Evolutionary conservation across 2,888 invertebrate genomes (phyloP), one percentile per base, ranked within the genome.

Genomic region (Pycnomerus fuliginosus): DNA sequence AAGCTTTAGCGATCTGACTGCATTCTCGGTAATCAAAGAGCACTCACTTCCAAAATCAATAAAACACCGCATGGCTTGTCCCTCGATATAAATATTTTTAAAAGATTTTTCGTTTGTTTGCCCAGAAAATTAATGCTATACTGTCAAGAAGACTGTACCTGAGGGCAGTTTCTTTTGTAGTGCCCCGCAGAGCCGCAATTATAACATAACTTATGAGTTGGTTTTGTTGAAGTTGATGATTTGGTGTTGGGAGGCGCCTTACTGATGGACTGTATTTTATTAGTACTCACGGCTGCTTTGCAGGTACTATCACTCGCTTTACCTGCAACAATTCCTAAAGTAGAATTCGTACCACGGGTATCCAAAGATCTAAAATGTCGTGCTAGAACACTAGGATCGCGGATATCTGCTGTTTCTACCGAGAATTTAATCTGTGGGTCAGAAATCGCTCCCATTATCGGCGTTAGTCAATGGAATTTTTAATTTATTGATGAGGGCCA

Each of bases 381-480:
- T 3, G 46, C 46, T 13, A 46, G 20, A 11, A 31, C 25, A n/a
- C 20, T 8, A 4, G 46, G 46, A 14, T 46, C 41, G 7, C 7
- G 29, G 3, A 47, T 43, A 7, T 28, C 42, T 3, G 42, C 37
- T 4, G 33, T 15, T 12, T 46, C 46, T 3, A 37, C 47, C 2
- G 43, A 29, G 12, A 47, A 42, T 35, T 29, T 44, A 15, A 47
- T 36, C 12, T 47, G 47, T 7, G 16, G 14, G 10, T 44, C 40
- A 3, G 4, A 13, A 16, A 43, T 43, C 17, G 35, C 22, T 7
- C 30, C 30, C 22, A 35, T 16, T 14, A 16, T 16, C 43, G 3
- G 7, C 33, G 10, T 17, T 27, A 2, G 23, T 12, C 11, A 38
- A 13, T 22, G 30, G 10, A 4, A 47, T 3, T 28, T 47, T 42